Conservation (phyloP, 2,113 vertebrate genomes). For the Equus przewalskii region DNA sequence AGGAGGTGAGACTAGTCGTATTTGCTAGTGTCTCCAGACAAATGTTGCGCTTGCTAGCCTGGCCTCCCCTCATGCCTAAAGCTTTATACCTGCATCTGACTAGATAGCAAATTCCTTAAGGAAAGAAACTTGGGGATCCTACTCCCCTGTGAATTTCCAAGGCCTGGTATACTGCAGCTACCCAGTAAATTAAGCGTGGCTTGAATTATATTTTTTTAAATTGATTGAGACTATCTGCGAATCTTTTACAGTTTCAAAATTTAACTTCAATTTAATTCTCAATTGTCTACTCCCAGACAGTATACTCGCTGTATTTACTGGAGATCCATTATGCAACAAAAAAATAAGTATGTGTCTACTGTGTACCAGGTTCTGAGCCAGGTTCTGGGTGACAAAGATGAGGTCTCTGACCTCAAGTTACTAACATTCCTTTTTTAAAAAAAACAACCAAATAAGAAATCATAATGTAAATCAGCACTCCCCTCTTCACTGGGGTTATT, state of each 20-base stretch:
- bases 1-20: background rate
- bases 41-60: background rate
- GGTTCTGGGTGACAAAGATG: background rate
- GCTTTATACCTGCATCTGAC: background rate
- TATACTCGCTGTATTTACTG: background rate
- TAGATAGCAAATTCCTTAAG: background rate
- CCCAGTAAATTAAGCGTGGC: background rate
- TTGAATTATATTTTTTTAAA: background rate
- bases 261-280: background rate
- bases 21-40: background rate
- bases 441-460: background rate
- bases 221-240: background rate
- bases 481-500: background rate
- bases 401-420: background rate
- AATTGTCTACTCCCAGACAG: background rate
- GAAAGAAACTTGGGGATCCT: background rate
- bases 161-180: background rate
- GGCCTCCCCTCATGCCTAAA: background rate
- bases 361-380: background rate
- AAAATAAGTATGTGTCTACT: background rate
- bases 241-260: conserved; percentile 43
- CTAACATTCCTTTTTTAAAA: background rate
- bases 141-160: background rate
- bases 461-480: background rate
- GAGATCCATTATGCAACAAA: background rate